These are phyloP conservation scores for Chionis minor DNA, from an alignment of 2,113 vertebrate genomes.

Conservation along the genomic window DNA sequence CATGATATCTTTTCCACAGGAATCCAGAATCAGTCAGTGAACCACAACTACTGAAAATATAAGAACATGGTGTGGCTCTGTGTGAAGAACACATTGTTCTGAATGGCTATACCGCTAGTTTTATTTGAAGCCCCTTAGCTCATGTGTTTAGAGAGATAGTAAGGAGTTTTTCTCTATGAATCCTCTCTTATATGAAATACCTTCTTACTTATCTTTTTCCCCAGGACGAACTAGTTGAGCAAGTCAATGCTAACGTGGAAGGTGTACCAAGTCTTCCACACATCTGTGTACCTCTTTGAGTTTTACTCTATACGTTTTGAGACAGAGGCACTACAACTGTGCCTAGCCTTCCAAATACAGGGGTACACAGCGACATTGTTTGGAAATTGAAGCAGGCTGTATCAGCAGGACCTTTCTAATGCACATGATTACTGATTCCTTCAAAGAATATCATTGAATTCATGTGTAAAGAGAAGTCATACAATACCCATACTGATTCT, in stretches of 20 bases:
- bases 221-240: not conserved
- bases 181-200: not conserved
- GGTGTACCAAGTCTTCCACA: not conserved
- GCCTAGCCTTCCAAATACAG: not conserved
- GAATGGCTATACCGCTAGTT: not conserved
- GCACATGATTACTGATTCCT: not conserved
- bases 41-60: not conserved
- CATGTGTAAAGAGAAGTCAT: not conserved
- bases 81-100: not conserved
- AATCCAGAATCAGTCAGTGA: not conserved
- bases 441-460: not conserved
- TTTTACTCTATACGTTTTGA: not conserved
- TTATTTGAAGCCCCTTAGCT: not conserved
- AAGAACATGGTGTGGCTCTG: rapidly evolving
- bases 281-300: not conserved
- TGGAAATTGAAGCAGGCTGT: not conserved
- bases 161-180: not conserved
- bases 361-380: not conserved
- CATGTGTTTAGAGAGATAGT: not conserved
- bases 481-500: not conserved
- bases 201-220: not conserved
- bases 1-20: not conserved
- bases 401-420: not conserved
- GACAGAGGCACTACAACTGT: not conserved
- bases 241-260: not conserved